Evolutionary conservation across 1,140 invertebrate species (phyloP), one percentile per base, ranked within the genome.

Genomic region (Polyergus mexicanus): DNA sequence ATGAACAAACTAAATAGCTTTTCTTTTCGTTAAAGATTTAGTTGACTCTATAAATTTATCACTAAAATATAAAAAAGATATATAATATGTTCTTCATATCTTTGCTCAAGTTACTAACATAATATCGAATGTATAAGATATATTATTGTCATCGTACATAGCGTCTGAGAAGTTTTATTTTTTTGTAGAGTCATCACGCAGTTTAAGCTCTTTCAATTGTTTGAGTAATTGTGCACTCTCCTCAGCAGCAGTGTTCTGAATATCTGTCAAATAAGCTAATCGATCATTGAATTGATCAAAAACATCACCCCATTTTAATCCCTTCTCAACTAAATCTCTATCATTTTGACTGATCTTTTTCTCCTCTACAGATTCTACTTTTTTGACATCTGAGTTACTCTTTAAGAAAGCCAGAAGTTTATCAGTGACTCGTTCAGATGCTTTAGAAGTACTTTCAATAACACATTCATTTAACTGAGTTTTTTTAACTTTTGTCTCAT

Each of bases 181-280:
- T 32, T n/a, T 60, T 22, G 8, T 5, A 19, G 38, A 3, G 4
- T 44, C 47, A 19, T 44, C 11, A 6, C 13, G 16, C 25, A 75
- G 1, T 75, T 75, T 44, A 16, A 75, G n/a, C 0, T 81, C 13
- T 2, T 41, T 58, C 11, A 80, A n/a, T 56, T 80, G 77, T 41
- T 56, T 3, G 3, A 69, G 22, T 56, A 80, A 13, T 32, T 5
- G 65, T 5, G 77, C 65, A 11, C 47, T 69, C 22, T 80, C 65
- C 16, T 56, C 7, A 2, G 47, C 77, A 2, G 60, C 63, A 28
- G 44, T 10, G 13, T 6, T 69, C 7, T 80, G 76, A 69, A 71
- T 16, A 58, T 56, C 19, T 41, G 44, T 41, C 41, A 80, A 25
- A 56, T 56, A 13, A 69, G 8, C 32, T n/a, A 80, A 38, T 38